phyloP scores from a whole-genome alignment of 2,113 vertebrate genomes.

The Poecilia latipinna region DNA sequence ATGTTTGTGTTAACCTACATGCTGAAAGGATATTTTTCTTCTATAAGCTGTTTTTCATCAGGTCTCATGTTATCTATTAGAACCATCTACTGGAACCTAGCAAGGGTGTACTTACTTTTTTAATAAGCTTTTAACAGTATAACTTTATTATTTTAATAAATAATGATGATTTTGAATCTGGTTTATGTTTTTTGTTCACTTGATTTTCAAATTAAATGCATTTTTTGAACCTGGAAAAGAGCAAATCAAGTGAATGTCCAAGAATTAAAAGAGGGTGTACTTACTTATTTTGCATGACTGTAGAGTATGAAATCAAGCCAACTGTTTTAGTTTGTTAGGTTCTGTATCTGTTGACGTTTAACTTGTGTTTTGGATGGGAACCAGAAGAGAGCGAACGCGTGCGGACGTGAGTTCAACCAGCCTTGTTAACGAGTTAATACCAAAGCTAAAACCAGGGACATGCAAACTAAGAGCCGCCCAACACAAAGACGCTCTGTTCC shows the following conservation, averaged over 20 bases:
- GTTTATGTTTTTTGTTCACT: background rate
- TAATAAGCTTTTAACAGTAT: too few species aligned
- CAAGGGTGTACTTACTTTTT: too few species aligned
- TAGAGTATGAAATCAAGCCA: background rate
- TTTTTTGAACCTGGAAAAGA: background rate
- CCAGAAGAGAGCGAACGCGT: background rate
- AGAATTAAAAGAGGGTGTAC: background rate
- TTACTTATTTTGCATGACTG: background rate
- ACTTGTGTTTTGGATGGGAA: background rate
- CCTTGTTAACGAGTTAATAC: conserved; percentile 3
- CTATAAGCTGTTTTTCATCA: too few species aligned
- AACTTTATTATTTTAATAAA: background rate
- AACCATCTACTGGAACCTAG: too few species aligned
- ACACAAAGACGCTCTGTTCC: conserved; percentile 12
- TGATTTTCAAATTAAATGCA: background rate
- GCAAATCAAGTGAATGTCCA: background rate
- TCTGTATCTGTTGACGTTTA: too few species aligned
- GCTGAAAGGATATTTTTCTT: too few species aligned
- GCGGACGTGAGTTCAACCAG: too few species aligned
- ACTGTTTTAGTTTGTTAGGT: too few species aligned
- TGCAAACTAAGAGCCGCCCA: conserved; percentile 12
- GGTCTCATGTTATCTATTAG: too few species aligned
- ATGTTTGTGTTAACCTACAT: too few species aligned
- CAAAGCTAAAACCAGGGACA: conserved; percentile 1
- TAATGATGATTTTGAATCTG: background rate